These are phyloP conservation scores for Redunca redunca DNA, from an alignment of 2,113 vertebrate genomes.

Conservation along the genomic window DNA sequence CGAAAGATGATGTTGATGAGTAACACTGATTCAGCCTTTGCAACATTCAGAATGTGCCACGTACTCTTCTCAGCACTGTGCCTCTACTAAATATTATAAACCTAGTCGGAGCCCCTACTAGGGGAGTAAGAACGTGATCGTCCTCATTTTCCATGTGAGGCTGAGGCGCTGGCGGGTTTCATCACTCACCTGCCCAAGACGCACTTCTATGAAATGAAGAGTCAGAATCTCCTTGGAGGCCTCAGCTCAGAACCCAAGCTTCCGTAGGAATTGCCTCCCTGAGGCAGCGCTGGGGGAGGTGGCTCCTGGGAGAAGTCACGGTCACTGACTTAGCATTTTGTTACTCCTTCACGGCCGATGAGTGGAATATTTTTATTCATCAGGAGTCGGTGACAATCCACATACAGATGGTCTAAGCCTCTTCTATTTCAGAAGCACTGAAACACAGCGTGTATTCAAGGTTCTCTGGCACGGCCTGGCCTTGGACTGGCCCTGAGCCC, in stretches of 20 bases:
- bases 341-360: not conserved
- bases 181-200: not conserved
- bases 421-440: not conserved
- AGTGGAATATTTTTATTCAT: not conserved
- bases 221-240: not conserved
- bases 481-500: not conserved
- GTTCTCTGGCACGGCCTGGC: accelerated
- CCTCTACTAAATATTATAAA: not conserved
- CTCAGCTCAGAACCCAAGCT: not conserved
- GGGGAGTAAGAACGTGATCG: too few relatives aligned
- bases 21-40: not conserved
- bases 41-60: too few relatives aligned
- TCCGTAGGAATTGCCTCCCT: not conserved
- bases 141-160: not conserved
- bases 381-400: not conserved
- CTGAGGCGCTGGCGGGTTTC: not conserved
- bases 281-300: not conserved
- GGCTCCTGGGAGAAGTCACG: too few relatives aligned
- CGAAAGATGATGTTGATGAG: not conserved
- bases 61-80: not conserved
- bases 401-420: not conserved
- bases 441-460: not conserved
- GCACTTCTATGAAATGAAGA: not conserved
- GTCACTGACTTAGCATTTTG: not conserved
- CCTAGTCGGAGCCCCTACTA: not conserved